These are phyloP conservation scores for Dryoscopus gambensis DNA, from an alignment of 2,113 vertebrate species.

Conservation along the genomic window DNA sequence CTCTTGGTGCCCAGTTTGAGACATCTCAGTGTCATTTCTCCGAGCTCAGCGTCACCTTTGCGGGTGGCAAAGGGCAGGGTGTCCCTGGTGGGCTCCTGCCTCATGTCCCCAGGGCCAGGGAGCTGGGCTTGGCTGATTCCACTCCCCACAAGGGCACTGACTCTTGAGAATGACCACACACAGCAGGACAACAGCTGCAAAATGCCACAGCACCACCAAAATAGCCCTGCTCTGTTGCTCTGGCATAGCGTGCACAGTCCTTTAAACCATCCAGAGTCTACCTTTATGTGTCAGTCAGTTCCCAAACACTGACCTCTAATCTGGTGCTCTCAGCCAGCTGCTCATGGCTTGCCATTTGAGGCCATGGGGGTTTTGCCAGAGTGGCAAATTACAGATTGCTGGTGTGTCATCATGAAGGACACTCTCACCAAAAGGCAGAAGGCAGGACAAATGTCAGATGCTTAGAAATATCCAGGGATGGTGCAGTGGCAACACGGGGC, in stretches of 20 bases:
- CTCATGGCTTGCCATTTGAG: background rate
- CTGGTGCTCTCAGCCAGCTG: background rate
- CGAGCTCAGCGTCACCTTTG: background rate
- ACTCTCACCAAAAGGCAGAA: background rate
- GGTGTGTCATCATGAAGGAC: background rate
- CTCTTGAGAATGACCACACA: background rate
- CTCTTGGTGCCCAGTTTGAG: constrained; percentile 1
- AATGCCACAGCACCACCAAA: background rate
- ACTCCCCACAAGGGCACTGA: background rate
- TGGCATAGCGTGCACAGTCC: fast-evolving
- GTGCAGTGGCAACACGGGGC: background rate
- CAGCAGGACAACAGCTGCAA: background rate
- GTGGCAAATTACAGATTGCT: background rate
- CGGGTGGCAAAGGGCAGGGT: background rate
- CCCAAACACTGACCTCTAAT: background rate
- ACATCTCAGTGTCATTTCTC: background rate
- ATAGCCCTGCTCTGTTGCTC: background rate
- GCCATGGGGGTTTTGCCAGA: background rate
- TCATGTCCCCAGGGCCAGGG: background rate
- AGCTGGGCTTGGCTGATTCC: background rate
- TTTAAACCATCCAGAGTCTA: background rate
- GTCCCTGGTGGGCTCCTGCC: background rate
- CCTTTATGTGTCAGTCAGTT: background rate
- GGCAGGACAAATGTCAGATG: background rate
- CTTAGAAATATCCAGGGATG: background rate